These are phyloP conservation scores for Leucoma salicis DNA, from an alignment of 2,888 invertebrate species.

Conservation along the genomic window DNA sequence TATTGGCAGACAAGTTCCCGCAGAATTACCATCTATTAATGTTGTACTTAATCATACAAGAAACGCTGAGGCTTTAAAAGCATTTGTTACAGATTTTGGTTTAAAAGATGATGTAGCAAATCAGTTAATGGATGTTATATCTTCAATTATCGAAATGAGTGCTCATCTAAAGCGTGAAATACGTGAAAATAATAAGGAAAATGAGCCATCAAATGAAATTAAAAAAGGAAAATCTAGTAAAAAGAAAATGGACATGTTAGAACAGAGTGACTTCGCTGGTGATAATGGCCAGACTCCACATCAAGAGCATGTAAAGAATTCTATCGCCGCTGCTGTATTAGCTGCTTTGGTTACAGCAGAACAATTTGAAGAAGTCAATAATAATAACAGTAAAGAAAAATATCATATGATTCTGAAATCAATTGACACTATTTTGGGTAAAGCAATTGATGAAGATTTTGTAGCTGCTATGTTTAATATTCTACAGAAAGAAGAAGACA, in stretches of 20 bases:
- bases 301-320: conserved; percentile 78
- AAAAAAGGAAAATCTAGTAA: conserved; percentile 59
- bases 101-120: conserved; percentile 78
- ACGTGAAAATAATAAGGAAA: conserved; percentile 49
- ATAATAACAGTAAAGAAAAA: conserved; percentile 75
- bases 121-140: conserved; percentile 75
- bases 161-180: conserved; percentile 71
- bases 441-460: conserved; percentile 72
- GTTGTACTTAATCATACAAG: conserved; percentile 77
- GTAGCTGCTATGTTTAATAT: conserved; percentile 74
- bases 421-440: conserved; percentile 76
- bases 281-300: conserved; percentile 58
- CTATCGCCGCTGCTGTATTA: conserved; percentile 77
- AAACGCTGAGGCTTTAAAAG: conserved; percentile 74
- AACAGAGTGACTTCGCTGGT: conserved; percentile 36
- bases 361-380: conserved; percentile 74
- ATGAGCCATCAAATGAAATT: conserved; percentile 41
- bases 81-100: conserved; percentile 74
- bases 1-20: conserved; percentile 84
- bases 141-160: conserved; percentile 78
- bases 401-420: conserved; percentile 76
- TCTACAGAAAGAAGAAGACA: conserved; percentile 75
- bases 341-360: conserved; percentile 77
- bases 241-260: conserved; percentile 49
- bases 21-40: conserved; percentile 83